phyloP scores from a whole-genome alignment of 2,888 invertebrate genomes.

The Operophtera brumata region DNA sequence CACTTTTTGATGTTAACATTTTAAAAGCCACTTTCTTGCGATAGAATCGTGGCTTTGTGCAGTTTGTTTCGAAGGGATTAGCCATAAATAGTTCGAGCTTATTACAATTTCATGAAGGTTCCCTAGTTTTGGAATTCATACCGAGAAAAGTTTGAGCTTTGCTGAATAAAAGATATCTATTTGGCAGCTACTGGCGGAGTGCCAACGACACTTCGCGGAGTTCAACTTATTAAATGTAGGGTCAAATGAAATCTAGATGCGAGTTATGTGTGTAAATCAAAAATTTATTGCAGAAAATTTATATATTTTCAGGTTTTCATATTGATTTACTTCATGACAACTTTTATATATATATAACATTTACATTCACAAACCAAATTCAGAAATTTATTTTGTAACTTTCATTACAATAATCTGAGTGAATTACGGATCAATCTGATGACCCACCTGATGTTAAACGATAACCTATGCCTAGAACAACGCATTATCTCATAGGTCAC shows the following conservation, averaged over 20 bases:
- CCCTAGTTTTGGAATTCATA: slow-evolving; percentile 70
- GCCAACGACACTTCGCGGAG: slow-evolving; percentile 66
- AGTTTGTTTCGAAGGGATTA: slow-evolving; percentile 78
- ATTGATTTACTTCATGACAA: neutral
- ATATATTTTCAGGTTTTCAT: neutral
- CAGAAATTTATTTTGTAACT: no score
- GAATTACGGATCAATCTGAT: no score
- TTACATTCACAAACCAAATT: no score
- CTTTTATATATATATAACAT: no score
- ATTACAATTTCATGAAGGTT: slow-evolving; percentile 78
- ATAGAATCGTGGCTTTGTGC: slow-evolving; percentile 61
- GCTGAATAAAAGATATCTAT: slow-evolving; percentile 78
- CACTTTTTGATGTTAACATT: slow-evolving; percentile 57
- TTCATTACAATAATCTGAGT: no score
- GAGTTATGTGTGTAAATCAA: slow-evolving; percentile 10
- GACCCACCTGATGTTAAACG: no score
- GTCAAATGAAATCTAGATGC: slow-evolving; percentile 40
- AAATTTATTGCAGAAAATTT: slow-evolving; percentile 3
- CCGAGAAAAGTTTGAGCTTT: slow-evolving; percentile 75
- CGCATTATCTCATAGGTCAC: no score
- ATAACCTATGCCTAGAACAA: no score
- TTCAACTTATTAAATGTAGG: slow-evolving; percentile 47
- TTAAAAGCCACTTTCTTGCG: slow-evolving; percentile 60
- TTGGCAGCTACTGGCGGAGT: slow-evolving; percentile 65
- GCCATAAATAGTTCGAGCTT: slow-evolving; percentile 77